Percentiles rank a stretch among this genome's conserved stretches.
These are phyloP conservation scores for Synanthedon vespiformis DNA, from an alignment of 2,888 invertebrate species.

Conservation along the genomic window DNA sequence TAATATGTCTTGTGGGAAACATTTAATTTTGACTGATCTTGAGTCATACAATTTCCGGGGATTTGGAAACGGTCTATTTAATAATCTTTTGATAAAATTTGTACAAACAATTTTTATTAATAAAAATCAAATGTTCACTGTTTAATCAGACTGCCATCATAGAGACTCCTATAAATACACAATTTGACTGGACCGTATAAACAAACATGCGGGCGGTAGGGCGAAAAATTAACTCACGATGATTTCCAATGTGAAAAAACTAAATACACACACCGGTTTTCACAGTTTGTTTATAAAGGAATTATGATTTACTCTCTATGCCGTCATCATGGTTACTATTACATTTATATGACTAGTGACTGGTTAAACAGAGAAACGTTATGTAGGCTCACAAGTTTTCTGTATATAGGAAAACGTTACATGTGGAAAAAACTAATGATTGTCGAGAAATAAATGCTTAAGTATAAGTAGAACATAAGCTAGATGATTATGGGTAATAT, in stretches of 20 bases:
- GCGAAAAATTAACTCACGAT: slow-evolving; percentile 6
- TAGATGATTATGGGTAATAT: too few relatives aligned
- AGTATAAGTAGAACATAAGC: too few relatives aligned
- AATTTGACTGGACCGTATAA: slow-evolving; percentile 11
- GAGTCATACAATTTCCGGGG: too few relatives aligned
- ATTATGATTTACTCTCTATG: slow-evolving; percentile 15
- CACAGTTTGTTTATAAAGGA: slow-evolving; percentile 8
- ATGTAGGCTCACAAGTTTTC: too few relatives aligned
- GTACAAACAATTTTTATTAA: slow-evolving; percentile 1
- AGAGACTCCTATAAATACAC: slow-evolving; percentile 9
- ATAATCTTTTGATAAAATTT: too few relatives aligned
- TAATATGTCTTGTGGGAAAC: too few relatives aligned
- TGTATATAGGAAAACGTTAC: too few relatives aligned
- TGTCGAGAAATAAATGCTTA: too few relatives aligned
- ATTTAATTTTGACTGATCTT: too few relatives aligned
- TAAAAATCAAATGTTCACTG: slow-evolving; percentile 3
- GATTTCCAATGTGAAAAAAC: not conserved
- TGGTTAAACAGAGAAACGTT: too few relatives aligned
- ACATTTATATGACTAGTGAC: not conserved
- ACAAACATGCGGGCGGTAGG: slow-evolving; percentile 9
- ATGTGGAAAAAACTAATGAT: too few relatives aligned
- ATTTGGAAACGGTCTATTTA: too few relatives aligned
- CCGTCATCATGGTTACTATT: slow-evolving; percentile 10
- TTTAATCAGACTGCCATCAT: slow-evolving; percentile 9
- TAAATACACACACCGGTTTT: not conserved